phyloP scores from a whole-genome alignment of 2,113 vertebrate species.

The Charadrius vociferus region DNA sequence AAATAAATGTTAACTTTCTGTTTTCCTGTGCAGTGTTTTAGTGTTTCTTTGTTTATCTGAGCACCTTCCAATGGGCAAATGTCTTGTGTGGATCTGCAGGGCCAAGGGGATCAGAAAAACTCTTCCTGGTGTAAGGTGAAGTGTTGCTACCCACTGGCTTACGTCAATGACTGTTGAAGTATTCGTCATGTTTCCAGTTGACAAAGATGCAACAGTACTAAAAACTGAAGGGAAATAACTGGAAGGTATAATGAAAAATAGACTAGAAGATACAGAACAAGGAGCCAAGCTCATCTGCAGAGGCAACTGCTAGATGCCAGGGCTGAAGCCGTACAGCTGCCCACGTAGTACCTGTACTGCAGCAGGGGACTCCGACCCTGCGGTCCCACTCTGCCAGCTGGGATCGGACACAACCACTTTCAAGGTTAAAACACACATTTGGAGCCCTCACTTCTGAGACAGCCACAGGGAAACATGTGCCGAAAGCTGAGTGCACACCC shows the following conservation, averaged over 20 bases:
- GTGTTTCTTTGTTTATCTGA: neutral
- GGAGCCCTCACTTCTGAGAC: neutral
- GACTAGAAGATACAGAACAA: neutral
- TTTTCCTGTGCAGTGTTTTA: neutral
- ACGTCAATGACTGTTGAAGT: neutral
- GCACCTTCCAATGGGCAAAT: neutral
- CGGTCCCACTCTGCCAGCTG: neutral
- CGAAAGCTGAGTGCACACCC: neutral
- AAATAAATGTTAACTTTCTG: neutral
- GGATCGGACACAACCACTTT: neutral
- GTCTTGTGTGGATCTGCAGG: too few relatives aligned
- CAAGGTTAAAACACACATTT: neutral
- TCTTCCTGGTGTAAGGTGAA: neutral
- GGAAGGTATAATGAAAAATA: neutral
- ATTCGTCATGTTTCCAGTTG: neutral
- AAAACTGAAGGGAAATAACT: neutral
- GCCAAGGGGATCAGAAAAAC: neutral
- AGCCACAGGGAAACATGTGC: neutral
- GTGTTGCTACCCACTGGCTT: neutral
- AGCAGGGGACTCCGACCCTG: fast-evolving
- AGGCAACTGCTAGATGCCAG: neutral
- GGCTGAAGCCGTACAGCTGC: neutral
- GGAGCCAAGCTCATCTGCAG: neutral
- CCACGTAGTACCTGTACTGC: neutral
- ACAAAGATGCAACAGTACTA: neutral